These are phyloP conservation scores for Lasaia peninsularis DNA, from an alignment of 1,140 invertebrate genomes.

Conservation along the genomic window DNA sequence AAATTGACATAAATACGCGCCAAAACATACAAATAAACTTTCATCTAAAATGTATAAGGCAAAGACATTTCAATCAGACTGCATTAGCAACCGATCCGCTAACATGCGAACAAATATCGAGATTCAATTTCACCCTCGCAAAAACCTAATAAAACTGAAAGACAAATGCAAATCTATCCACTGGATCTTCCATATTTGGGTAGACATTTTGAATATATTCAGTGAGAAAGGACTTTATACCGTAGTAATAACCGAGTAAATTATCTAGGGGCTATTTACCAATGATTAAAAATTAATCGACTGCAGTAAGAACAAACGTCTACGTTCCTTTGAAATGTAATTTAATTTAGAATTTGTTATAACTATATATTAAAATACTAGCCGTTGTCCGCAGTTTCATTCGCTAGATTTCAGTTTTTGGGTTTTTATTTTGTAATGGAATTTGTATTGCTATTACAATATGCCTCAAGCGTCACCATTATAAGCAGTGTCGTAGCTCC, in stretches of 20 bases:
- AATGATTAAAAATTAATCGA: no score
- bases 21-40: background rate
- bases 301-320: no score
- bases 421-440: no score
- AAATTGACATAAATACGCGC: background rate
- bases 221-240: background rate
- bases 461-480: no score
- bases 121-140: conserved; percentile 6
- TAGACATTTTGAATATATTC: conserved; percentile 2
- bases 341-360: no score
- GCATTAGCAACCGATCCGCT: conserved; percentile 1
- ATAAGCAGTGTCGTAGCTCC: no score
- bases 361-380: no score
- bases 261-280: background rate
- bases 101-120: conserved; percentile 5
- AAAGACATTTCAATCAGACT: conserved; percentile 13
- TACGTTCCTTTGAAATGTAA: no score
- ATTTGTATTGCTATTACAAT: no score
- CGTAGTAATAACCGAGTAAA: background rate
- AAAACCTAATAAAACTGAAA: conserved; percentile 11
- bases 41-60: conserved; percentile 7
- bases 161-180: conserved; percentile 5
- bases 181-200: conserved; percentile 3
- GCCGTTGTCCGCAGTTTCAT: no score
- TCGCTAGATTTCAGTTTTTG: no score